These are phyloP conservation scores for Coenonympha arcania DNA, from an alignment of 2,888 invertebrate species.

Conservation along the genomic window DNA sequence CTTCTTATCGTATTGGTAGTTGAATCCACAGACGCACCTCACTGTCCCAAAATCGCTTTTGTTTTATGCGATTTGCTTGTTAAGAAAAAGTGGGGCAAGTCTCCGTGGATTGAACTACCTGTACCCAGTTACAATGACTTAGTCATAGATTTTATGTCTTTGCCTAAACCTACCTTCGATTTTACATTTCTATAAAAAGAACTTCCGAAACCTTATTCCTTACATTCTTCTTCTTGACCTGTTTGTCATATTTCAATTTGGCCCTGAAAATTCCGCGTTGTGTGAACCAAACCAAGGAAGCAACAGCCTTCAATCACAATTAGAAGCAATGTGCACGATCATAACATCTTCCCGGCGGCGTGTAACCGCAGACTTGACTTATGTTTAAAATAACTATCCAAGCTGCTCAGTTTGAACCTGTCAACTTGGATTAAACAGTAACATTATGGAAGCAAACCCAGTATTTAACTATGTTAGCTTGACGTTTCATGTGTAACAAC, in stretches of 20 bases:
- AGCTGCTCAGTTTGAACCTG: slow-evolving; percentile 10
- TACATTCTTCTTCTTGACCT: too few relatives aligned
- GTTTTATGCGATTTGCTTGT: too few relatives aligned
- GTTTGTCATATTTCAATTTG: neutral
- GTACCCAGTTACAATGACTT: too few relatives aligned
- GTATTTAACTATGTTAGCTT: neutral
- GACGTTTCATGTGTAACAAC: neutral
- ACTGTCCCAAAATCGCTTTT: too few relatives aligned
- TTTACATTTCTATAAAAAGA: too few relatives aligned
- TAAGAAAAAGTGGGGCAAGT: too few relatives aligned
- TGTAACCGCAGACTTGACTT: slow-evolving; percentile 23
- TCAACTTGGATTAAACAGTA: slow-evolving; percentile 11
- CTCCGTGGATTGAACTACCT: too few relatives aligned
- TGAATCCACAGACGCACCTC: too few relatives aligned
- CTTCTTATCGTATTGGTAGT: too few relatives aligned
- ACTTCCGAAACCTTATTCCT: too few relatives aligned
- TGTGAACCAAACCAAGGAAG: neutral
- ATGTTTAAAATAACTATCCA: slow-evolving; percentile 10
- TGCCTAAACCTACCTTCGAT: too few relatives aligned
- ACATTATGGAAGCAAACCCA: neutral
- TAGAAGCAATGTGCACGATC: slow-evolving; percentile 45
- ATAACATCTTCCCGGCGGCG: slow-evolving; percentile 33
- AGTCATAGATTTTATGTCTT: too few relatives aligned
- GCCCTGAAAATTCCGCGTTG: neutral
- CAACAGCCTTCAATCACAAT: slow-evolving; percentile 39